Conservation (phyloP, 2,797 vertebrate species). For the Sebastes aleutianus region DNA sequence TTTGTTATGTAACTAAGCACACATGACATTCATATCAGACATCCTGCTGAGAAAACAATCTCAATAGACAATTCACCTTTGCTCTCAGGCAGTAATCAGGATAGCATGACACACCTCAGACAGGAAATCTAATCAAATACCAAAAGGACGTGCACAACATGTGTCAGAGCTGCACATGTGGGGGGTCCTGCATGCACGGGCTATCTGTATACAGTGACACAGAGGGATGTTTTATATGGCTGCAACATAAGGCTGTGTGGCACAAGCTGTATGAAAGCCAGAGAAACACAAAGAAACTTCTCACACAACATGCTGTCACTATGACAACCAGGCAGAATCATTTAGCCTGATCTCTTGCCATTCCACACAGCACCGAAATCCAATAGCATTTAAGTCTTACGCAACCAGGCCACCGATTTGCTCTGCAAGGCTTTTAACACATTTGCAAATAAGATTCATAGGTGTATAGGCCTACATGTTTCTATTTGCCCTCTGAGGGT, state of each 20-base stretch:
- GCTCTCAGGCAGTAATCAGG: conserved; percentile 2
- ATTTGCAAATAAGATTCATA: conserved; percentile 64
- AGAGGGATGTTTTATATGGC: conserved; percentile 57
- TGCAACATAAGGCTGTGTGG: conserved; percentile 67
- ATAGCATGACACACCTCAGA: background rate
- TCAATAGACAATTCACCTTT: conserved; percentile 32
- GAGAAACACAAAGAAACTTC: conserved; percentile 81
- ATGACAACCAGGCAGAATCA: conserved; percentile 85
- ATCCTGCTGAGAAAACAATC: conserved; percentile 16
- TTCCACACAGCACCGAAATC: conserved; percentile 81
- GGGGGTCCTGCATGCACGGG: conserved; percentile 19
- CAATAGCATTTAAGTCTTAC: conserved; percentile 81
- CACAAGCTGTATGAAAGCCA: conserved; percentile 75
- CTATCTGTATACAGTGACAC: conserved; percentile 48
- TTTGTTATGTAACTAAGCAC: background rate
- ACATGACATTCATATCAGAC: conserved; percentile 1
- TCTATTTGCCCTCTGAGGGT: background rate
- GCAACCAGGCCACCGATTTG: conserved; percentile 71
- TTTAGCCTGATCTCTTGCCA: conserved; percentile 83
- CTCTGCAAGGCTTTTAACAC: conserved; percentile 66
- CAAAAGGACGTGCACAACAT: conserved; percentile 32
- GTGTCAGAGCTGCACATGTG: conserved; percentile 35
- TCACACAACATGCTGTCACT: conserved; percentile 84
- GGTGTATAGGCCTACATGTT: conserved; percentile 14
- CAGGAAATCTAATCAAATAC: conserved; percentile 33